A percentile compares a stretch with the other conserved stretches of the same genome.
These are phyloP conservation scores for Buceros bicornis DNA, from an alignment of 2,797 vertebrate species.

Conservation along the genomic window DNA sequence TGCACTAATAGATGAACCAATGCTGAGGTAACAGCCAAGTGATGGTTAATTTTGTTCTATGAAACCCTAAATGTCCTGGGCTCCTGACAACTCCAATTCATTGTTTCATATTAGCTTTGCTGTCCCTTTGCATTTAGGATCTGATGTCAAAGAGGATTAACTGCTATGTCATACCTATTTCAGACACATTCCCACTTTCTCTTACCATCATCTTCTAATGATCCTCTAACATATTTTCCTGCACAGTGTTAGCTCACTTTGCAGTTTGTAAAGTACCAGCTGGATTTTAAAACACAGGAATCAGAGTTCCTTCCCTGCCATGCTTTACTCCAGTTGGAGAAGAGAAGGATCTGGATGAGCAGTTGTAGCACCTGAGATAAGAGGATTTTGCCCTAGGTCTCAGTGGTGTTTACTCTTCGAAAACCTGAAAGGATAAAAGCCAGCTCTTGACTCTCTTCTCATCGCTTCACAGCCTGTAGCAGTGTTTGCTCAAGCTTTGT, in stretches of 20 bases:
- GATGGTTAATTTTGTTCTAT: neutral
- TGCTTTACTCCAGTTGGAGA: neutral
- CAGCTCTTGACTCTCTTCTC: neutral
- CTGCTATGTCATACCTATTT: neutral
- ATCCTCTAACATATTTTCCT: neutral
- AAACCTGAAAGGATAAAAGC: neutral
- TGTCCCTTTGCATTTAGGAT: neutral
- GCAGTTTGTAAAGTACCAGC: neutral
- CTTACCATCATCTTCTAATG: neutral
- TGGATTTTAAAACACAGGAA: neutral
- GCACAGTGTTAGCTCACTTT: neutral
- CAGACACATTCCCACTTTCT: neutral
- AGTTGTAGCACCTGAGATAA: neutral
- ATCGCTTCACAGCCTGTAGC: neutral
- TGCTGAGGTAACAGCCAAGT: neutral
- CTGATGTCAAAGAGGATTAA: neutral
- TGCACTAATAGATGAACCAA: neutral
- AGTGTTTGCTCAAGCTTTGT: constrained; percentile 38
- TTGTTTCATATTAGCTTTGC: neutral
- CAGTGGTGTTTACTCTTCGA: neutral
- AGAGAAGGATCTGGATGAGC: neutral
- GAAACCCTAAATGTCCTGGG: neutral
- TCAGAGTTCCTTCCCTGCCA: neutral
- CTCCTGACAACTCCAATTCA: neutral
- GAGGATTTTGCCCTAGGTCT: neutral